phyloP scores from a whole-genome alignment of 2,113 vertebrate species.

The Hippolais icterina region DNA sequence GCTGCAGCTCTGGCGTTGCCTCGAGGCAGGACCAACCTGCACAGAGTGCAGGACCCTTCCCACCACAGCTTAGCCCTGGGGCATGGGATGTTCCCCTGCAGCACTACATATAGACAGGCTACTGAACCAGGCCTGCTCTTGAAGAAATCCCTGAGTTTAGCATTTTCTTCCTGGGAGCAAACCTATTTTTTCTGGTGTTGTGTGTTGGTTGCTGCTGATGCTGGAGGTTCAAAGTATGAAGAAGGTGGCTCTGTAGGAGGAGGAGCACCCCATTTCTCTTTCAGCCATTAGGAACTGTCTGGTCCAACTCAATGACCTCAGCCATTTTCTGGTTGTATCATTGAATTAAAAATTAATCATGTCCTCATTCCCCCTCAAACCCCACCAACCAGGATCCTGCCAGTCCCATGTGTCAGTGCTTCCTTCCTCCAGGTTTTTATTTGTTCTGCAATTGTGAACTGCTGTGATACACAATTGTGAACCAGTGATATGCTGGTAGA shows the following conservation, averaged over 20 bases:
- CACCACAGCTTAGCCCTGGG: fast-evolving
- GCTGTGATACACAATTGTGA: too few relatives aligned
- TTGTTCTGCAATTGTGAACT: not conserved
- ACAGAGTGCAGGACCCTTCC: not conserved
- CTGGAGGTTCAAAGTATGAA: fast-evolving
- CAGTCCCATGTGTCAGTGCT: not conserved
- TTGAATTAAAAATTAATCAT: not conserved
- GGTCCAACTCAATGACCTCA: not conserved
- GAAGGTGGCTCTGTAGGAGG: not conserved
- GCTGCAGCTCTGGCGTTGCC: not conserved
- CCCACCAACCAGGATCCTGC: fast-evolving
- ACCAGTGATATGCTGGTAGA: too few relatives aligned
- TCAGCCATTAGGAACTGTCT: not conserved
- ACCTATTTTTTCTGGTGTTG: fast-evolving
- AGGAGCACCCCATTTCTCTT: not conserved
- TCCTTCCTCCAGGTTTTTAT: not conserved
- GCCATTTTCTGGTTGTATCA: not conserved
- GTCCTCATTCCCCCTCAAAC: not conserved
- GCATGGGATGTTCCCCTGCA: not conserved
- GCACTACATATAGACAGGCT: not conserved
- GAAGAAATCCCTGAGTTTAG: not conserved
- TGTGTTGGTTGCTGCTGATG: too few relatives aligned
- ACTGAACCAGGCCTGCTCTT: not conserved
- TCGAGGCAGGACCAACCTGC: not conserved
- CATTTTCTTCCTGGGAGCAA: not conserved